A percentile compares a stretch with the other conserved stretches of the same genome.
These are phyloP conservation scores for Hemistola chrysoprasaria DNA, from an alignment of 2,888 invertebrate genomes.

Conservation along the genomic window DNA sequence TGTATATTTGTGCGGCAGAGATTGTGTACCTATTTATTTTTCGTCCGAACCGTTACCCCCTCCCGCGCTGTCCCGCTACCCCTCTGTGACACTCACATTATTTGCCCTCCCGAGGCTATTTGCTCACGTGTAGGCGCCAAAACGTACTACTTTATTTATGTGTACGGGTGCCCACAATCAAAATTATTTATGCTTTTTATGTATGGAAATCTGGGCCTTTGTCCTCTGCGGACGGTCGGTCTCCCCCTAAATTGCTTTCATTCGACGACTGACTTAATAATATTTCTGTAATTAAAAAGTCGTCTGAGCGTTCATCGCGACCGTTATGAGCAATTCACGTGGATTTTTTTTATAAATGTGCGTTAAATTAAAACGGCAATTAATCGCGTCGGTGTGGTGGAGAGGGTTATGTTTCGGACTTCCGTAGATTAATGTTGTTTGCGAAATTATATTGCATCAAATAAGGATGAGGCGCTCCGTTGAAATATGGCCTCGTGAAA, in stretches of 20 bases:
- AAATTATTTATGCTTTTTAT: slow-evolving; percentile 76
- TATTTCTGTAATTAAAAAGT: slow-evolving; percentile 78
- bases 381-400: slow-evolving; percentile 39
- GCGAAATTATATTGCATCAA: slow-evolving; percentile 33
- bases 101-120: slow-evolving; percentile 61
- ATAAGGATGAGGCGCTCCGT: slow-evolving; percentile 24
- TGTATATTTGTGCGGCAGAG: slow-evolving; percentile 66
- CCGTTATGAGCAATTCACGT: slow-evolving; percentile 57
- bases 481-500: slow-evolving; percentile 19
- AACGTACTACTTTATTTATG: slow-evolving; percentile 69
- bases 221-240: slow-evolving; percentile 35
- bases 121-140: slow-evolving; percentile 58
- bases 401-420: slow-evolving; percentile 27
- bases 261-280: slow-evolving; percentile 71
- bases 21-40: slow-evolving; percentile 76
- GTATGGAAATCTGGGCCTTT: slow-evolving; percentile 68
- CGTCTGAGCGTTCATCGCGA: slow-evolving; percentile 56
- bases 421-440: slow-evolving; percentile 33
- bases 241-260: slow-evolving; percentile 65
- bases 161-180: slow-evolving; percentile 62
- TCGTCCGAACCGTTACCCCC: slow-evolving; percentile 43
- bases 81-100: slow-evolving; percentile 58
- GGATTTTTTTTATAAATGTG: slow-evolving; percentile 44
- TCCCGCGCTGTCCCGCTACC: slow-evolving; percentile 27
- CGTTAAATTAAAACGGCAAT: slow-evolving; percentile 50